Conservation (phyloP, 2,888 invertebrate genomes). For the Proisotoma minuta region DNA sequence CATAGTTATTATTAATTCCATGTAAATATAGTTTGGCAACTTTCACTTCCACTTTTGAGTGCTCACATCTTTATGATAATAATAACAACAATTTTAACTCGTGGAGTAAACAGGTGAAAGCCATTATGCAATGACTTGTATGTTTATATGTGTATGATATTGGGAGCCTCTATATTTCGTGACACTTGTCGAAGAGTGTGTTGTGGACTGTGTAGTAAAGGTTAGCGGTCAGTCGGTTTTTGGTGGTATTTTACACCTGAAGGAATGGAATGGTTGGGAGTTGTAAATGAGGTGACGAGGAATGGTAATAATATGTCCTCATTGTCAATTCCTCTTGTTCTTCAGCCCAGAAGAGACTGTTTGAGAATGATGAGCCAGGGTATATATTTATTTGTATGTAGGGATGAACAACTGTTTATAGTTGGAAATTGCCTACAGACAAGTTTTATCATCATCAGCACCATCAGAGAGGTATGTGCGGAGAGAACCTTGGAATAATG, state of each 20-base stretch:
- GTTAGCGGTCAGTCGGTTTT: conserved; percentile 11
- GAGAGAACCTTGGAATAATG: conserved; percentile 17
- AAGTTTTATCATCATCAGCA: conserved; percentile 17
- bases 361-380: conserved; percentile 8
- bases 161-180: too few species aligned
- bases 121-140: too few species aligned
- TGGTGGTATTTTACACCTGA: conserved; percentile 14
- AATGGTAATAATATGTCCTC: conserved; percentile 16
- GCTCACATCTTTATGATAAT: too few species aligned
- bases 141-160: too few species aligned
- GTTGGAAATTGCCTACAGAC: conserved; percentile 15
- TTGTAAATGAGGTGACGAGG: conserved; percentile 20
- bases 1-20: too few species aligned
- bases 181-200: too few species aligned
- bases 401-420: conserved; percentile 1
- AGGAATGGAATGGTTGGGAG: conserved; percentile 13
- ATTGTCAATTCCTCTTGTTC: conserved; percentile 18
- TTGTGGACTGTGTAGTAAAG: too few species aligned
- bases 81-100: too few species aligned
- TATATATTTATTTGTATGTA: conserved; percentile 2
- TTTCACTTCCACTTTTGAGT: too few species aligned
- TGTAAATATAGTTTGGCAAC: too few species aligned
- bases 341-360: conserved; percentile 8
- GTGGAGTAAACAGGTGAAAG: too few species aligned
- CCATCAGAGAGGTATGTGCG: conserved; percentile 16